Conservation (phyloP, 1,140 invertebrate species). For the Cydia fagiglandana region DNA sequence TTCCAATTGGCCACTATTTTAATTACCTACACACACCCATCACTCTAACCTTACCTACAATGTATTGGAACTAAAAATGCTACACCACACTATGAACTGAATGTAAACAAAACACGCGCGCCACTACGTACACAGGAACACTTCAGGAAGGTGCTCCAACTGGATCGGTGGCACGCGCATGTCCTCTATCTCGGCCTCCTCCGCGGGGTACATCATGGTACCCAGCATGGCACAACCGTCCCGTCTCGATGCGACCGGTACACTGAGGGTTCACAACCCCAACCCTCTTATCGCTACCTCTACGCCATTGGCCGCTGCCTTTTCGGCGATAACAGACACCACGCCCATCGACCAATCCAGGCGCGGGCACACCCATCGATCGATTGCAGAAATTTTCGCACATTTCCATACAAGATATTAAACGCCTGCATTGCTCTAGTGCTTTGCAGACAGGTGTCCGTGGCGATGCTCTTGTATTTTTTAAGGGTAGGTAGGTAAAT, state of each 20-base stretch:
- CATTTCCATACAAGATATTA: conserved; percentile 61
- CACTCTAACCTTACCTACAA: background rate
- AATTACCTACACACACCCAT: background rate
- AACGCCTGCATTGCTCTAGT: conserved; percentile 54
- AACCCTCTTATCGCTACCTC: conserved; percentile 70
- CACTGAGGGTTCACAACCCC: conserved; percentile 65
- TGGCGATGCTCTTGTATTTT: conserved; percentile 15
- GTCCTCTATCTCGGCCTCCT: conserved; percentile 71
- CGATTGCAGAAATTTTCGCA: conserved; percentile 68
- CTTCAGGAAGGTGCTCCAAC: conserved; percentile 86
- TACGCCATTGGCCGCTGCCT: conserved; percentile 65
- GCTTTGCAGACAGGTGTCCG: conserved; percentile 32
- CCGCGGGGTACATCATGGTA: conserved; percentile 77
- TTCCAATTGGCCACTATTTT: background rate
- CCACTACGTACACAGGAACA: conserved; percentile 84
- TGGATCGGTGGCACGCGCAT: conserved; percentile 84
- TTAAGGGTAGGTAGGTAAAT: background rate
- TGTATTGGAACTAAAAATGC: conserved; percentile 25
- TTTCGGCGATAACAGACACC: conserved; percentile 67
- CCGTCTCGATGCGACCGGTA: conserved; percentile 62
- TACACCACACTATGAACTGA: conserved; percentile 35
- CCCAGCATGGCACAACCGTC: conserved; percentile 74
- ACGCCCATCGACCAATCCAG: conserved; percentile 71
- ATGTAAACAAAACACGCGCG: conserved; percentile 48
- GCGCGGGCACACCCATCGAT: conserved; percentile 65